Base-by-base conservation (phyloP, 1,140 invertebrate species). In the Armadillidium nasatum region DNA sequence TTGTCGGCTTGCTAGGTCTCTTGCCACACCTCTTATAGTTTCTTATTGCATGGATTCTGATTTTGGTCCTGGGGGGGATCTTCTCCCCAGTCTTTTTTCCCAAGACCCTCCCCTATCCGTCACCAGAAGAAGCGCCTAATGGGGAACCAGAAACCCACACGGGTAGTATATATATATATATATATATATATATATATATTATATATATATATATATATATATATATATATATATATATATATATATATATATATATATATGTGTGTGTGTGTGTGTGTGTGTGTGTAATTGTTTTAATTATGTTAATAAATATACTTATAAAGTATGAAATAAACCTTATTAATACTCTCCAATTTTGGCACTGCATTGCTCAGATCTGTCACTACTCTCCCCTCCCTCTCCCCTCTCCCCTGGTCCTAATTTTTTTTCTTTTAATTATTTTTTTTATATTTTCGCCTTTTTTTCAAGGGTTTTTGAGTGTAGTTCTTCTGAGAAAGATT, bases 171-270 rank as follows among this genome's bases (percentile, higher is more conserved):
- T 33, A 33, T 60, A 60, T 60, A 60, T 60, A 60, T 60, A 60
- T 60, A 33, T 33, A 33, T 33, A 33, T 33, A 33, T 33, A 33
- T 33, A 33, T 60, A 60, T 60, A 60, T 60, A 60, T 60, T 60
- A 60, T 60, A 60, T 60, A 60, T 60, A 60, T 60, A 60, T 60
- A 60, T 60, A 60, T 33, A 33, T 33, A 33, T 33, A 33, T 33
- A 33, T 33, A 33, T 60, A 60, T 60, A 60, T 60, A 60, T 60
- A 60, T 60, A 60, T 60, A 60, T 60, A 60, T 60, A 60, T 60
- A 60, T 60, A 60, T 60, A 60, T 60, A 60, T 60, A 60, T 60
- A 15, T 15, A 15, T 60, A 60, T 60, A 60, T 60, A 60, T 60
- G 7, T 60, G 7, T 60, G 7, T 60, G 7, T 60, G 7, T 60